phyloP scores from a whole-genome alignment of 35 echinoderm and acorn worm genomes.

The Lytechinus pictus region DNA sequence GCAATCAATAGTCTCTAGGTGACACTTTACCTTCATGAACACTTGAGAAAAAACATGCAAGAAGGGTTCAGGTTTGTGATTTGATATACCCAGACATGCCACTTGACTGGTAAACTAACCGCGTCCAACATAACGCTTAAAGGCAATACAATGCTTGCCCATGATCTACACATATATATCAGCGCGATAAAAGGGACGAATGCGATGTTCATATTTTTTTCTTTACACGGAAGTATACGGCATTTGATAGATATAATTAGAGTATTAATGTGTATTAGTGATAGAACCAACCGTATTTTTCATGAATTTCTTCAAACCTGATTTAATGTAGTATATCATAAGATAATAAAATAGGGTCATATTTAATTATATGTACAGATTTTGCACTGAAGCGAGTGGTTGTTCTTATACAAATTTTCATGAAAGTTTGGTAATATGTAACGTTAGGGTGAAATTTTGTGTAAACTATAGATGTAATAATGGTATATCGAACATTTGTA shows the following conservation, averaged over 20 bases:
- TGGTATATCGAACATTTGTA: neutral
- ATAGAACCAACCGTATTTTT: no score
- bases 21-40: neutral
- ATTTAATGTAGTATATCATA: no score
- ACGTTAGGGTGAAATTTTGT: neutral
- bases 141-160: neutral
- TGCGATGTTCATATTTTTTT: no score
- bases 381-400: neutral
- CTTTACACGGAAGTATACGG: no score
- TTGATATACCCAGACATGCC: conserved; percentile 2
- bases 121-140: neutral
- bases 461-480: neutral
- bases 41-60: neutral
- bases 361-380: no score
- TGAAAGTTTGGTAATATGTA: neutral
- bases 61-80: neutral
- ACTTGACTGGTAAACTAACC: neutral
- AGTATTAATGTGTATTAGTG: no score
- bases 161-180: neutral
- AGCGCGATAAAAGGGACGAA: no score
- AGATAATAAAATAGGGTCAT: no score
- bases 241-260: no score
- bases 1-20: neutral
- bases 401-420: neutral
- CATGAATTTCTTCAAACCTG: no score